Evolutionary conservation across 2,113 vertebrate species (phyloP), one percentile per base, ranked within the genome.

Genomic region (Donacobius atricapilla): DNA sequence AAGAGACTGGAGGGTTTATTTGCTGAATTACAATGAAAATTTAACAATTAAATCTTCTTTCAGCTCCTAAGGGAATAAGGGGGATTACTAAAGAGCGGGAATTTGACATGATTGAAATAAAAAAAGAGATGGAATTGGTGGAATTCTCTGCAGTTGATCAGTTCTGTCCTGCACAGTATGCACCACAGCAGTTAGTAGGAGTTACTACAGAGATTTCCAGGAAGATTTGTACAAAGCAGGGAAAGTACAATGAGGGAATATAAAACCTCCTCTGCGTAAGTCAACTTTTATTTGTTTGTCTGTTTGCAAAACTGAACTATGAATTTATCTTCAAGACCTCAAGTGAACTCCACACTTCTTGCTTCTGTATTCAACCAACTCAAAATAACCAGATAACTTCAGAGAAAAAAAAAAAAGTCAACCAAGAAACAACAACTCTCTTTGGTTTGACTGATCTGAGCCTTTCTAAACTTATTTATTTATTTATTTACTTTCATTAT

Each of bases 1-100:
- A 93, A 14, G 18, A 97, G 93, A 96, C 19, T 53, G 83, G 71
- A 94, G 89, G 97, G 98, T 97, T 98, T 98, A 98, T 98, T 98
- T 98, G 97, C 97, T 97, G 96, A 98, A 95, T 98, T 98, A 95
- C 97, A 97, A 98, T 98, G 97, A 96, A 98, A 98, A 98, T 98
- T 97, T 98, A 97, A 98, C 97, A 98, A 98, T 98, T 98, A 98
- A 98, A 97, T 97, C 93, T 97, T 97, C 96, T 97, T 96, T 97
- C 88, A 91, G 79, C 76, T 98, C 97, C 96, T 92, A 92, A 88
- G 96, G 96, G 97, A 97, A 91, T 97, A 93, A 79, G 69, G 45
- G 50, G 78, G 90, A 98, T 98, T 98, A 97, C 95, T 85, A 95
- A 97, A 79, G 89, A 96, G 94, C 96, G 96, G 92, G 90, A 95